Evolutionary conservation across 2,113 vertebrate genomes (phyloP).

Genomic region (Engystomops pustulosus): DNA sequence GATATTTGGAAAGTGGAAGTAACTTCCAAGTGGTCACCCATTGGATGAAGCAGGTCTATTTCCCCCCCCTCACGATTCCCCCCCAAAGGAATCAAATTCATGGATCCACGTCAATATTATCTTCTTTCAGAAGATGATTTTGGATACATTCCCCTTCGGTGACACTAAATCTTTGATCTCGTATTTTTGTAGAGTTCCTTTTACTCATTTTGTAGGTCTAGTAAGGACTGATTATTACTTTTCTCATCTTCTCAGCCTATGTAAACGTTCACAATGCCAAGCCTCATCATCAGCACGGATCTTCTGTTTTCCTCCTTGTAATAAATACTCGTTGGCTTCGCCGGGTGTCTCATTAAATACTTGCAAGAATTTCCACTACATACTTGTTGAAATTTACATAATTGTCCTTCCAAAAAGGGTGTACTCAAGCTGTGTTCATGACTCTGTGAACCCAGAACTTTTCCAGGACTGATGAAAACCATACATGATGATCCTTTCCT

Average conservation of each 20-base stretch:
- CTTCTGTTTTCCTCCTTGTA: background rate
- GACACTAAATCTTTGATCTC: background rate
- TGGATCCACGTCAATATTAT: background rate
- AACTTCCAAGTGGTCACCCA: no score
- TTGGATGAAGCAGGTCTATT: no score
- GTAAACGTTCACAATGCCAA: conserved; percentile 2
- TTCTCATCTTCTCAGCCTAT: background rate
- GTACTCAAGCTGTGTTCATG: conserved; percentile 2
- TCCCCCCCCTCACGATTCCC: no score
- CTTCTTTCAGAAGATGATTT: background rate
- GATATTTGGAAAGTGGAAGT: no score
- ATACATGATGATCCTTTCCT: background rate
- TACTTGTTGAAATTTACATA: background rate
- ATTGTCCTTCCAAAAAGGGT: conserved; percentile 31
- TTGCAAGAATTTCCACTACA: background rate
- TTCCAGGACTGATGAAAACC: conserved; percentile 35
- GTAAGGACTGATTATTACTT: background rate
- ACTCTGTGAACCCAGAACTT: conserved; percentile 4
- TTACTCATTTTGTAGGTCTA: background rate
- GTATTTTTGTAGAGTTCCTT: background rate
- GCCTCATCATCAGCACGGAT: background rate
- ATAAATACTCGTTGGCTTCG: background rate
- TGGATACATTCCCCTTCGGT: background rate
- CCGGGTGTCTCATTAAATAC: conserved; percentile 28
- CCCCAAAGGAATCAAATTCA: background rate